A percentile compares a stretch with the other conserved stretches of the same genome.
Evolutionary conservation across 2,888 invertebrate species (phyloP).

Genomic region (Trichopoda pennipes): DNA sequence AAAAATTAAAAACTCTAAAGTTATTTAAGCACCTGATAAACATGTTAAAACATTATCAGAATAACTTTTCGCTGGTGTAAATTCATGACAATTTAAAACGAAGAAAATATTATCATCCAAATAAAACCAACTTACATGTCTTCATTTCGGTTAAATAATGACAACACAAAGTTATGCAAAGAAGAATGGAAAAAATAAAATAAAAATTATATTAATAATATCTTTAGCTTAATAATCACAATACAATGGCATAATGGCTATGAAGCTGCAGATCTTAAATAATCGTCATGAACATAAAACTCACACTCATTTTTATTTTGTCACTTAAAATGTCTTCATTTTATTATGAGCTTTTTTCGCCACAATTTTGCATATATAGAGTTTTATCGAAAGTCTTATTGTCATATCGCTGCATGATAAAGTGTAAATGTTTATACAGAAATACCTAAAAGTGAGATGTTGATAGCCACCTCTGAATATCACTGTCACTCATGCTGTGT

Average conservation of each 20-base stretch:
- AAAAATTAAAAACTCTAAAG: too few relatives aligned
- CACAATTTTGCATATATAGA: constrained; percentile 35
- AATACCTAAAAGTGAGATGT: background rate
- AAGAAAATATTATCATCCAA: background rate
- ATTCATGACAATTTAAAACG: background rate
- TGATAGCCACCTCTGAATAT: constrained; percentile 34
- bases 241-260: constrained; percentile 14
- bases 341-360: constrained; percentile 37
- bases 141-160: constrained; percentile 14
- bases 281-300: constrained; percentile 48
- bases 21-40: too few relatives aligned
- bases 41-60: too few relatives aligned
- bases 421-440: constrained; percentile 14
- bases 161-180: background rate
- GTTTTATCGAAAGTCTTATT: constrained; percentile 60
- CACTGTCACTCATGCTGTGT: constrained; percentile 62
- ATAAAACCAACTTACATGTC: constrained; percentile 3
- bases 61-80: constrained; percentile 9
- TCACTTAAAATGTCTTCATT: constrained; percentile 38
- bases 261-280: constrained; percentile 46
- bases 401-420: constrained; percentile 48
- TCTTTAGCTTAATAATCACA: constrained; percentile 4
- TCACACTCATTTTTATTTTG: background rate
- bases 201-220: background rate
- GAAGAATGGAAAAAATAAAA: background rate